Evolutionary conservation across 2,888 invertebrate species (phyloP), one percentile per base, ranked within the genome.

Genomic region (Acleris literana): DNA sequence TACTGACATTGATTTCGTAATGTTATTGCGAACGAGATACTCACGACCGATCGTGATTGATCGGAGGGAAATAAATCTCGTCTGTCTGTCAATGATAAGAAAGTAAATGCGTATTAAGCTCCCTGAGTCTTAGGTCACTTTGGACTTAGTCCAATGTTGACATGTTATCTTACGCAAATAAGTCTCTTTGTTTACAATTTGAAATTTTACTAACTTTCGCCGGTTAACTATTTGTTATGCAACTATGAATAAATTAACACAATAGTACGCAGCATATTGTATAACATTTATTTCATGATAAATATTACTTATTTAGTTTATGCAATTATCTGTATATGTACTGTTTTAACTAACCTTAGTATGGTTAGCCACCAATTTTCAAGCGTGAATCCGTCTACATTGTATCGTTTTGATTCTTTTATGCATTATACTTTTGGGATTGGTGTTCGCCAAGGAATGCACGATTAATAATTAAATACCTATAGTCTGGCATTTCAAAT

Each of bases 91-190:
- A 29, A 29, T 46, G 49, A 65, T 61, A 65, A 65, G 52, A 66
- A 46, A 57, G 18, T 52, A 55, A 48, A 29, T 43, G 55, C 49
- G 51, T 56, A 65, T 13, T 20, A 53, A 62, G 29, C 43, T 63
- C 51, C 55, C 51, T 44, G 63, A 48, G 22, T 53, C 53, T 58
- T 7, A 16, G 39, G 13, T 13, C 39, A 44, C 46, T 48, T 80
- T 87, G 87, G 87, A 81, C 67, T 66, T 64, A 66, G 71, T 82
- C 86, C 86, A 87, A 74, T 68, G 71, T 69, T 76, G 76, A 54
- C 43, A 55, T 44, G 3, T 29, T 49, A 54, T 13, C 13, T 25
- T 46, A 20, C n/a, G n/a, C 20, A 60, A 52, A 22, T 33, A 9
- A 29, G 44, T 25, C 52, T 18, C 52, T 18, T 20, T 13, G 33